Evolutionary conservation across 35 echinoderm and acorn worm species (phyloP), one percentile per base, ranked within the genome.

Genomic region (Eucidaris tribuloides): DNA sequence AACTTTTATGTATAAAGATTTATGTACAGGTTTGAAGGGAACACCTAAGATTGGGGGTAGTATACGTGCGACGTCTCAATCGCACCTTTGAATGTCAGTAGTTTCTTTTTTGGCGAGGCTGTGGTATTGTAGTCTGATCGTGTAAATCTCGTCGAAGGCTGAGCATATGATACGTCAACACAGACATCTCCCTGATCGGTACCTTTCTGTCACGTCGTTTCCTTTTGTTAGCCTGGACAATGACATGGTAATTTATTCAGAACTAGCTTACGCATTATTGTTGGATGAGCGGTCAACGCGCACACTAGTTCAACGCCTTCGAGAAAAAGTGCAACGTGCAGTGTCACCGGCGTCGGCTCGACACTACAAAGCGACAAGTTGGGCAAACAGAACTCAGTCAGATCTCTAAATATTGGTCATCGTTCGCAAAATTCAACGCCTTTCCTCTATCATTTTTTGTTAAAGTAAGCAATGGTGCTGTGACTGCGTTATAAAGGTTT

Each of bases 361-460:
- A 5, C 61, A 64, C 30, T 36, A 74, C 68, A 74, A 44, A 43
- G 68, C 38, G 2, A 44, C 30, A 24, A 6, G 33, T 41, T 74
- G 33, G 36, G 68, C 37, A 36, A 74, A 74, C 68, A 74, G 35
- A 68, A 68, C 14, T 44, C 68, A 74, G 29, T 74, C 41, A 74
- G n/a, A 74, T 74, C 22, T 33, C 68, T 74, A 74, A 74, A 74
- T 74, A 74, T 74, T 74, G 68, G 68, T 74, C 68, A 74, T 74
- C 68, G 18, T 19, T 27, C 64, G 56, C 1, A 27, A 4, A 68
- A 29, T 34, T 68, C 68, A 74, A 74, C 17, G 3, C 39, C 68
- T n/a, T 43, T 74, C 37, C 41, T 52, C 9, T 52, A 11, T n/a
- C n/a, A 11, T 52, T n/a, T 52, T n/a, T n/a, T 9, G 48, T n/a